Evolutionary conservation across 2,797 vertebrate species (phyloP).

Genomic region (Clarias laeviceps): DNA sequence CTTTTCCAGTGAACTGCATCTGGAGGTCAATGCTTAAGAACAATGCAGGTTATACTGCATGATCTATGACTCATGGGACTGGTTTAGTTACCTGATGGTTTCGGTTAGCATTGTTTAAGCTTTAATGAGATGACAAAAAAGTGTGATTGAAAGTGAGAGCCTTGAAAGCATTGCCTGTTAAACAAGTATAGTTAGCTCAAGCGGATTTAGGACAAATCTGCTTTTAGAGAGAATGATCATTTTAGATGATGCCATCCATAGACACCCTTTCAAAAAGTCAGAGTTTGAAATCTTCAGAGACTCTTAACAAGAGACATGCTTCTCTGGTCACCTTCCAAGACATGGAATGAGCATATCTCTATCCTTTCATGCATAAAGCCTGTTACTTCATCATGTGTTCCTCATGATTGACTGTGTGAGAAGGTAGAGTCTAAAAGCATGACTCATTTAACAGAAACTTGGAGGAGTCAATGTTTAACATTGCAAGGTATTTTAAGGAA

Average conservation of each 20-base stretch:
- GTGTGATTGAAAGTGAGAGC: background rate
- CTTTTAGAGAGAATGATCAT: background rate
- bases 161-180: background rate
- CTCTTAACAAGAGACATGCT: background rate
- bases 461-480: conserved; percentile 31
- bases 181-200: conserved; percentile 11
- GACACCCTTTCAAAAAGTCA: background rate
- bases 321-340: background rate
- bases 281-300: background rate
- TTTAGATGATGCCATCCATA: background rate
- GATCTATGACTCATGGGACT: conserved; percentile 53
- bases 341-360: background rate
- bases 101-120: conserved; percentile 15
- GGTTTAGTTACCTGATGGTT: conserved; percentile 54
- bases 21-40: conserved; percentile 38
- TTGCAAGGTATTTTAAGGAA: conserved; percentile 6
- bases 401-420: background rate
- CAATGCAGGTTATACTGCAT: conserved; percentile 13
- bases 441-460: background rate
- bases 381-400: background rate
- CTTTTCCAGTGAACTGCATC: conserved; percentile 50
- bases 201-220: background rate
- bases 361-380: conserved; percentile 5
- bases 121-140: background rate
- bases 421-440: conserved; percentile 3